Evolutionary conservation across 2,797 vertebrate genomes (phyloP), one percentile per base, ranked within the genome.

Genomic region (Pseudocheirus occidentalis): DNA sequence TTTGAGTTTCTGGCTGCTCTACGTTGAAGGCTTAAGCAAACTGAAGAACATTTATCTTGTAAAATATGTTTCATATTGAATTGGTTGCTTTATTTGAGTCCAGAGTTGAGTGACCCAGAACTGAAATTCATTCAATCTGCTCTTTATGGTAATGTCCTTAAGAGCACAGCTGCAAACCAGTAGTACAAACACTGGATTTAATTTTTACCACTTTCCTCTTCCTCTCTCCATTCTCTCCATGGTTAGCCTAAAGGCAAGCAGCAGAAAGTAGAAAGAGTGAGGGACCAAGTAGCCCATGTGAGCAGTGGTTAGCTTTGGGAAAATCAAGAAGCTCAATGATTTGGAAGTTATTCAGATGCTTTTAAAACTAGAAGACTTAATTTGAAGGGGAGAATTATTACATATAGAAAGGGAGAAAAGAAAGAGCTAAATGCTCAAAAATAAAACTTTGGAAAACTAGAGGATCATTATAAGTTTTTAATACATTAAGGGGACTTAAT

Each of bases 341-440:
- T 92, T 62, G 12, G 56, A 93, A 95, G 52, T 96, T 94, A 34
- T 21, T 55, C 29, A 94, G 90, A 91, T 93, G 46, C 90, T 95
- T 57, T 89, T 7, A 54, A 95, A 91, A 87, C 29, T n/a, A 58
- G 66, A 66, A 62, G 34, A 73, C 24, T 52, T 81, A 10, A 24
- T 91, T 91, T 93, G 53, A 95, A 95, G 96, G 66, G n/a, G 62
- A 92, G 5, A 57, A 10, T 66, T 52, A 46, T 55, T 94, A 40
- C 9, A 0, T 55, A 94, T 91, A 57, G 52, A 73, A 81, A 34
- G 24, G 14, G 6, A 1, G 14, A 53, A 55, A 27, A 40, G 10
- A 55, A 90, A 54, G 29, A 92, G 27, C 92, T 92, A 66, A 92
- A 91, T 14, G 27, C 27, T 31, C 3, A 50, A 53, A 59, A 73